Conservation (phyloP, 1,140 invertebrate species). For the Solenopsis invicta region DNA sequence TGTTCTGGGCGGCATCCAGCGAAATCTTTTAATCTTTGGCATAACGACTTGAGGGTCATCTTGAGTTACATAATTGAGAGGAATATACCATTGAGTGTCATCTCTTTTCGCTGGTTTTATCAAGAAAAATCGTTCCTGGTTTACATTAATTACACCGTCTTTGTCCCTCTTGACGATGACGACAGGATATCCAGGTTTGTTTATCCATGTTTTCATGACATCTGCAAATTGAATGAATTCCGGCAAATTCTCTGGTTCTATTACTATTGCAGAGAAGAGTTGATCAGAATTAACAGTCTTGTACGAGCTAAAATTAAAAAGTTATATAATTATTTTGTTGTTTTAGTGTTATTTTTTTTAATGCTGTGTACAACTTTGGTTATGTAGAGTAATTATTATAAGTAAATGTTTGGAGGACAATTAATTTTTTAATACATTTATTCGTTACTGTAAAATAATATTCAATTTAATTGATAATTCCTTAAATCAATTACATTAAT, state of each 20-base stretch:
- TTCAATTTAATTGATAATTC: background rate
- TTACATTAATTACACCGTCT: conserved; percentile 76
- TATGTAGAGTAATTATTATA: conserved; percentile 76
- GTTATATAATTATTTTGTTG: background rate
- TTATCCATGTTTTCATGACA: conserved; percentile 95
- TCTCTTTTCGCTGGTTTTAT: conserved; percentile 70
- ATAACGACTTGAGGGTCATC: conserved; percentile 78
- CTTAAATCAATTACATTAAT: background rate
- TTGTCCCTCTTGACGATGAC: conserved; percentile 89
- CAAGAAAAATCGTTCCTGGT: conserved; percentile 84
- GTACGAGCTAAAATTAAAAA: conserved; percentile 48
- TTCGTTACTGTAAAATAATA: conserved; percentile 11
- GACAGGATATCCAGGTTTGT: conserved; percentile 93
- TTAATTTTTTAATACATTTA: background rate
- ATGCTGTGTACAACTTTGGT: background rate
- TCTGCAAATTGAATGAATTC: too few relatives aligned
- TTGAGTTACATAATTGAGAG: conserved; percentile 87
- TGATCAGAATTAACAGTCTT: too few relatives aligned
- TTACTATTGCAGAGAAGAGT: too few relatives aligned
- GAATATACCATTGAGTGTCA: conserved; percentile 86
- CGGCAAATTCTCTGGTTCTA: too few relatives aligned
- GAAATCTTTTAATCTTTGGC: conserved; percentile 84
- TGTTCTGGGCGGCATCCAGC: too few relatives aligned
- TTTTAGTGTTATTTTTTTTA: background rate
- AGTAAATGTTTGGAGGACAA: background rate